Evolutionary conservation across 2,113 vertebrate species (phyloP), one percentile per base, ranked within the genome.

Genomic region (Tachysurus fulvidraco): DNA sequence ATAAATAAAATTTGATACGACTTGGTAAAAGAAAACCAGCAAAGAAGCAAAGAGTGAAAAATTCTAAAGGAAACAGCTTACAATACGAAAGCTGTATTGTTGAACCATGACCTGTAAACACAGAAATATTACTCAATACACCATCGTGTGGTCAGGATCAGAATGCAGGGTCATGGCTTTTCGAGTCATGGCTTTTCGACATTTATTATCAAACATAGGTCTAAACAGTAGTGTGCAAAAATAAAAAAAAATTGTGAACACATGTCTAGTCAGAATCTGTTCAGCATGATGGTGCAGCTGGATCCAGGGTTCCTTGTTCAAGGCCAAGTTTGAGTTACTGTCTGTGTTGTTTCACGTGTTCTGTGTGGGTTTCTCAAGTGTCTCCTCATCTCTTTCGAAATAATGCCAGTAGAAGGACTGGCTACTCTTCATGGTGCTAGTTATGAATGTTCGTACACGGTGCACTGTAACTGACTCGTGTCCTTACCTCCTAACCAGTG

Each of bases 121-220:
- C 4, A 73, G 50, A 36, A 30, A 59, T 13, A 64, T 85, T 21
- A 74, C 67, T 55, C 88, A 88, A 81, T 28, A 91, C 93, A 50
- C 93, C 93, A 89, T 91, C 46, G 59, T 90, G 92, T 94, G 94
- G 92, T 41, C 8, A 62, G 54, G 11, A 62, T 36, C 23, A 76
- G 6, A 69, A 54, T 83, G 14, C 46, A 82, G 21, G 23, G 14
- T 41, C 19, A 81, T n/a, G 10, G 59, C 2, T 82, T 83, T n/a
- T n/a, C n/a, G n/a, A n/a, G n/a, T n/a, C n/a, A 52, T 30, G n/a
- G 81, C 74, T 16, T 46, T 71, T 80, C 64, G 81, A 6, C 78
- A 85, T 55, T 11, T 41, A 71, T 28, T 50, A 50, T 44, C 54
- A 82, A 36, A 41, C 79, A 78, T 83, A 84, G 73, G 52, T 52